A percentile compares a stretch with the other conserved stretches of the same genome.
Evolutionary conservation across 2,113 vertebrate genomes (phyloP).

Genomic region (Haplochromis burtoni): DNA sequence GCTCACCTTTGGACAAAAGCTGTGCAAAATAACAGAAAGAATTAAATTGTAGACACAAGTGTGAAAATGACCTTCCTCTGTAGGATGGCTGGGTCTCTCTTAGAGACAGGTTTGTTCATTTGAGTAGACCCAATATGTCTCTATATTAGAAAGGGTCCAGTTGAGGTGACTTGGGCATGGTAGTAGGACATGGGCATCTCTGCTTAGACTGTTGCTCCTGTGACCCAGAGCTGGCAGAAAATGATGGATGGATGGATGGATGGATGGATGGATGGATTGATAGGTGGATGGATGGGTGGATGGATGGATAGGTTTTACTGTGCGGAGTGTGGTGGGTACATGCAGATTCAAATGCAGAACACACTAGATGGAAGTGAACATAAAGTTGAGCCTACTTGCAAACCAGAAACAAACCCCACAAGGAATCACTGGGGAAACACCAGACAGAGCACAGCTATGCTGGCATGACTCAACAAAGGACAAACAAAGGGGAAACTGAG

Average conservation of each 20-base stretch:
- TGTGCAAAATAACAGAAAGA: not conserved
- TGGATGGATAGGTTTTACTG: not conserved
- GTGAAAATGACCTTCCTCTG: not conserved
- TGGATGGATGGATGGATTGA: not conserved
- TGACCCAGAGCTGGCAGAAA: not conserved
- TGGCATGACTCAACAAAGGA: not conserved
- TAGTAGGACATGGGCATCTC: not conserved
- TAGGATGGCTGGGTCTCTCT: not conserved
- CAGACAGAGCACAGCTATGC: not conserved
- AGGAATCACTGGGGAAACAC: not conserved
- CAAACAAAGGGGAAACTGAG: not conserved
- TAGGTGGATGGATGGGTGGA: rapidly evolving
- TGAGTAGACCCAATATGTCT: not conserved
- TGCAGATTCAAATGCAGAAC: not conserved
- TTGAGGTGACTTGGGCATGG: not conserved
- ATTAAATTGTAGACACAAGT: not conserved
- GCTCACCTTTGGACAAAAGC: not conserved
- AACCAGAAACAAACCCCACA: not conserved
- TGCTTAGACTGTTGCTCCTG: not conserved
- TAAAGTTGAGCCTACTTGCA: not conserved
- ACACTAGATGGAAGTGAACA: not conserved
- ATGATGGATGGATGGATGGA: not conserved
- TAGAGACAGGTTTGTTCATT: not conserved
- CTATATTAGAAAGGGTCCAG: not conserved
- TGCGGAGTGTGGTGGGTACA: not conserved